Base-by-base conservation (phyloP, 2,888 invertebrate species). In the Leptura quadrifasciata region DNA sequence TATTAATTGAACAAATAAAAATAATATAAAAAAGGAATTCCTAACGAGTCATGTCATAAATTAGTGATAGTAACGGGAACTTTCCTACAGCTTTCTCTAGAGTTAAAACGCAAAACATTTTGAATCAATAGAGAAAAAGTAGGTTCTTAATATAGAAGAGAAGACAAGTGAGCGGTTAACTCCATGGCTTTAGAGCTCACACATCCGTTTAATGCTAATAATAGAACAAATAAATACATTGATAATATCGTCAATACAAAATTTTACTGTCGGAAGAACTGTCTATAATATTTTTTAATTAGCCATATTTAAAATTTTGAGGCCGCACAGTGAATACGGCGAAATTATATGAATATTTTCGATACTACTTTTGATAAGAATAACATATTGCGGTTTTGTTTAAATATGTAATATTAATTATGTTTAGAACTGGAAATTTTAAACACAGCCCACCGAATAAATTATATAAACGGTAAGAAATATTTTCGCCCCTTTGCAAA, bases 21-120 rank as follows among this genome's bases (percentile, higher is more conserved):
- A 63, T 63, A 35, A 63, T 35, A 4, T 31, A n/a, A 63, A 63
- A 63, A 63, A 39, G 39, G 27, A 35, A 63, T 63, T 63, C 20
- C 39, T 63, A 39, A 2, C 39, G 9, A 75, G 71, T 75, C 69
- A 73, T 75, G 71, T 75, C 69, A 73, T 75, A 64, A 83, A 81
- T 83, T 83, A 83, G 82, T 79, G 81, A 82, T 79, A 83, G 79
- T 80, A 78, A 80, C 79, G 78, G 80, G 79, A 83, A 83, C 81
- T 83, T 82, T 82, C 79, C 71, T 81, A 68, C 57, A 77, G 82
- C 83, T 83, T 83, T 83, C 83, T 82, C 83, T 61, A 24, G 20
- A 69, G 78, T 75, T 76, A 61, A 55, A 72, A 76, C 78, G 73
- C 80, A 77, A 75, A 79, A 79, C 80, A 80, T 76, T 78, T 75